phyloP scores from a whole-genome alignment of 2,888 invertebrate genomes.

The Ganaspis brasiliensis region DNA sequence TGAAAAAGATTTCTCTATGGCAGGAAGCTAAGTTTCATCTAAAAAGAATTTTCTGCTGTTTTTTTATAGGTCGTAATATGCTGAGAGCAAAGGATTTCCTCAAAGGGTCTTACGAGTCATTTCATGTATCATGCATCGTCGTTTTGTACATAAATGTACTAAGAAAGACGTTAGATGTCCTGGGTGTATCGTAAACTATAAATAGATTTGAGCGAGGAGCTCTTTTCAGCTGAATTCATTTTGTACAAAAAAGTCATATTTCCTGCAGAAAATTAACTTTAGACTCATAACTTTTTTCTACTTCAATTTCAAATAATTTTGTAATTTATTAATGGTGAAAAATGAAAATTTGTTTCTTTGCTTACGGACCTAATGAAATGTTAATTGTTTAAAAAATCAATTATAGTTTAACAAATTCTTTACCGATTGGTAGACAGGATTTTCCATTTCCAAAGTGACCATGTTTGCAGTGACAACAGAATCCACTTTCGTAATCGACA shows the following conservation, averaged over 20 bases:
- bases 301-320: no score
- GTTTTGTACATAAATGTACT: conserved; percentile 58
- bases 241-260: neutral
- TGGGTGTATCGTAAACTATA: conserved; percentile 68
- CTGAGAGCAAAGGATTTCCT: conserved; percentile 45
- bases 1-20: no score
- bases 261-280: no score
- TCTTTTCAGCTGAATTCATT: neutral
- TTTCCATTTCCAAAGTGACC: conserved; percentile 96
- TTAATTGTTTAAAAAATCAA: no score
- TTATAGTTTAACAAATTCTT: no score
- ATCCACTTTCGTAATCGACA: conserved; percentile 90
- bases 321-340: no score
- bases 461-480: conserved; percentile 93
- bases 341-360: no score
- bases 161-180: conserved; percentile 56
- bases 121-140: conserved; percentile 49
- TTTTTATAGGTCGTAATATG: neutral
- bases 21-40: neutral
- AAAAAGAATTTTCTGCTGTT: neutral
- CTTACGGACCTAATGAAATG: no score
- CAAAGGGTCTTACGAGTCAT: conserved; percentile 59
- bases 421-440: conserved; percentile 91
- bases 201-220: conserved; percentile 71
- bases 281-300: no score